These are phyloP conservation scores for Lomographa bimaculata DNA, from an alignment of 2,888 invertebrate species.

Conservation along the genomic window DNA sequence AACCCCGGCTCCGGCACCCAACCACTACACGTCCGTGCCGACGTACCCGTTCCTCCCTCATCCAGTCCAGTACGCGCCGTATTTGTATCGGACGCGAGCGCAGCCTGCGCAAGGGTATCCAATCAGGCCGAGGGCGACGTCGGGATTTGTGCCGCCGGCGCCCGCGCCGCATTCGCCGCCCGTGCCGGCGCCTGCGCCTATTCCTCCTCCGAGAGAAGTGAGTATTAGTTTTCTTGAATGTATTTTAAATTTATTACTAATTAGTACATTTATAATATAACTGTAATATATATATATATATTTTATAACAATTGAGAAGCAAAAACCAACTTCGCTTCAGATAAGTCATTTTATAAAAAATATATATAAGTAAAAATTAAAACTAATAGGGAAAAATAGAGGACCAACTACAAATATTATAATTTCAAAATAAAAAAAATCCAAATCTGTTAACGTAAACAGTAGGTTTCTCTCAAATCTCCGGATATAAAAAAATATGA, in stretches of 20 bases:
- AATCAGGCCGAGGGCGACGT: slow-evolving; percentile 65
- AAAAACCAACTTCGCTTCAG: too few relatives aligned
- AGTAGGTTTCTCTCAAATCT: too few relatives aligned
- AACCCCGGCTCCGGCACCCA: slow-evolving; percentile 54
- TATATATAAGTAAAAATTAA: too few relatives aligned
- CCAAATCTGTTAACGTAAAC: too few relatives aligned
- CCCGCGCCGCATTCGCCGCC: slow-evolving; percentile 72
- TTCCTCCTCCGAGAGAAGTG: slow-evolving; percentile 68
- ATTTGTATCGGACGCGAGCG: slow-evolving; percentile 71
- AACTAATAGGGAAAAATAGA: too few relatives aligned
- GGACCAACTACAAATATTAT: too few relatives aligned
- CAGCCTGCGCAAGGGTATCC: slow-evolving; percentile 62
- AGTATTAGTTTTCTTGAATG: slow-evolving; percentile 25
- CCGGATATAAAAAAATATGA: too few relatives aligned
- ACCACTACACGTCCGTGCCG: slow-evolving; percentile 61
- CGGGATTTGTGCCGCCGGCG: slow-evolving; percentile 73
- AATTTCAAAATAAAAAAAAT: too few relatives aligned
- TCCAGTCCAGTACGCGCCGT: slow-evolving; percentile 68
- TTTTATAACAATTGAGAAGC: too few relatives aligned
- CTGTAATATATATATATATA: too few relatives aligned
- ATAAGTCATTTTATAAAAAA: too few relatives aligned
- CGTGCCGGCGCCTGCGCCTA: slow-evolving; percentile 60
- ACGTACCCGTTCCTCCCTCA: slow-evolving; percentile 75
- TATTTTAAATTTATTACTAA: neutral
- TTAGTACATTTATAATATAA: too few relatives aligned